Conservation (phyloP, 2,113 vertebrate species). For the Genyomyrus donnyi region DNA sequence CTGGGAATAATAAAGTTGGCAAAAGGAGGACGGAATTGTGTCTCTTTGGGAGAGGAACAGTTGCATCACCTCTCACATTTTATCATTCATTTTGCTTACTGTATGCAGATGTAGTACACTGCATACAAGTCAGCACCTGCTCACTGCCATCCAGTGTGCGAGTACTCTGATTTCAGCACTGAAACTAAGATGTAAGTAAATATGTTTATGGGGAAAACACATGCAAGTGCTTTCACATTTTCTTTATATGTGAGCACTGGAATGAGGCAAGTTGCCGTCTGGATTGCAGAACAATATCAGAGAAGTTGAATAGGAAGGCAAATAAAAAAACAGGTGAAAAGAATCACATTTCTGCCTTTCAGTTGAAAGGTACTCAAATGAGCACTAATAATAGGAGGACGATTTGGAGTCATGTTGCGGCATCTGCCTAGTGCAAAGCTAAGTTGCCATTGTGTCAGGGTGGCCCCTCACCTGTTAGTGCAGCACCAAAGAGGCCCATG, state of each 20-base stretch:
- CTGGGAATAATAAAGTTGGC: too few species aligned
- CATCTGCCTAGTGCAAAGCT: slow-evolving; percentile 9
- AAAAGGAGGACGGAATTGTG: too few species aligned
- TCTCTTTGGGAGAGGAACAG: too few species aligned
- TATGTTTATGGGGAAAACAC: background rate
- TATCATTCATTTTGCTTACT: background rate
- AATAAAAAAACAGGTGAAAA: background rate
- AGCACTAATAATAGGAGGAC: slow-evolving; percentile 16
- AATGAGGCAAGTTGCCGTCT: background rate
- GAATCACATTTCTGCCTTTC: background rate
- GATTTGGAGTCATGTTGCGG: background rate
- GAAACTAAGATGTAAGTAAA: background rate
- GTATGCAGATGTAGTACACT: background rate
- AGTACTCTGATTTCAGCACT: background rate
- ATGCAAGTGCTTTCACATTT: background rate
- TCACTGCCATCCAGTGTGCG: background rate
- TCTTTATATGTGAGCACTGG: background rate
- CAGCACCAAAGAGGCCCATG: background rate
- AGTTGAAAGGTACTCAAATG: background rate
- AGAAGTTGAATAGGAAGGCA: background rate
- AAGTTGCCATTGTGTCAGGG: background rate
- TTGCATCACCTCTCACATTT: slow-evolving; percentile 35
- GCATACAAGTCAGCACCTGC: background rate
- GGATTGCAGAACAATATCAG: background rate
- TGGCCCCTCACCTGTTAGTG: background rate